Base-by-base conservation (phyloP, 2,113 vertebrate species). In the Aptenodytes patagonicus region DNA sequence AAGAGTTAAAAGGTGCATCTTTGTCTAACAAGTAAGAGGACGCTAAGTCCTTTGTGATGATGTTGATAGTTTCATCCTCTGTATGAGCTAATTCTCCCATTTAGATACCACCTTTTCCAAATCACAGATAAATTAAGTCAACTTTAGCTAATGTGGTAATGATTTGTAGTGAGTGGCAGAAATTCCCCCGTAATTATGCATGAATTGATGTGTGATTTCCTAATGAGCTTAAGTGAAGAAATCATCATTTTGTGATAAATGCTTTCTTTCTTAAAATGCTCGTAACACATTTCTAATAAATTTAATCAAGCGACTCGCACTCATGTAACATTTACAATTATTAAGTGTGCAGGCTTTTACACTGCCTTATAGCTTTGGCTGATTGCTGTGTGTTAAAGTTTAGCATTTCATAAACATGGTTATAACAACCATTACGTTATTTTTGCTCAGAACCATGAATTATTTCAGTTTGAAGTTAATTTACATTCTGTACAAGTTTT, bases 191-290 rank as follows among this genome's bases (percentile, higher is more conserved):
- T 98, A 98, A 98, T 98, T 98, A 98, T 98, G 97, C 69, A 92
- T 98, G 98, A 98, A 98, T 98, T 98, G 97, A 98, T 98, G 98
- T 98, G 98, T 97, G 98, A 98, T 98, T 98, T 98, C 94, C 97
- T 98, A 98, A 98, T 98, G 97, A 98, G 98, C 96, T 97, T 98
- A 98, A 98, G 97, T 98, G 98, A 98, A 98, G 98, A 98, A 98
- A 98, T 98, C 97, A 98, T 98, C 93, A 54, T 98, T 98, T 98
- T 98, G 97, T 97, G 98, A 98, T 98, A 98, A 98, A 98, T 97
- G 96, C 95, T 98, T 98, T 98, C 98, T 98, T 98, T 98, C 98
- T 98, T 98, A 98, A 98, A 98, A 98, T 97, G 96, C 97, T 97
- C 44, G 54, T 96, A 98, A 98, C 97, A 97, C 96, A 92, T 98